Evolutionary conservation across 2,113 vertebrate genomes (phyloP), one percentile per base, ranked within the genome.

Genomic region (Ailuropoda melanoleuca): DNA sequence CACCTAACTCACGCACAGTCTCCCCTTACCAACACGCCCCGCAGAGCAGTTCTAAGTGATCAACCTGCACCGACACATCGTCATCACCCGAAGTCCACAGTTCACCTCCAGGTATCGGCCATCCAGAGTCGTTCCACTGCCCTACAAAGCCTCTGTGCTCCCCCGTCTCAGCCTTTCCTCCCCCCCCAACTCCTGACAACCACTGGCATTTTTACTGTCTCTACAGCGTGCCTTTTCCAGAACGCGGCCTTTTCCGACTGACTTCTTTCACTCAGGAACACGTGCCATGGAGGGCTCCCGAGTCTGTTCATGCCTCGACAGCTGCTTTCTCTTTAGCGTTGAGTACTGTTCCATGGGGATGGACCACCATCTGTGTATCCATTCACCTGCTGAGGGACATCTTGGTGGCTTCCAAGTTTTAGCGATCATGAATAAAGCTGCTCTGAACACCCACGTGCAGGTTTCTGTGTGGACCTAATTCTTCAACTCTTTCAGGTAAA

Each of bases 1-100:
- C 56, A 24, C 4, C 0, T 14, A 0, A 37, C 46, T 53, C 15
- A 0, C 0, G 15, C 29, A 12, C 2, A 37, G 37, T 68, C 31
- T 19, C 17, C 21, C 17, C 4, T 19, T 4, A 60, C 7, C 31
- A 6, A 8, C 17, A 7, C 1, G 11, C 26, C 64, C 56, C 29
- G 46, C 68, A 18, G 6, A 37, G 37, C 0, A 1, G 23, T 7
- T 19, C 1, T 19, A 26, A 14, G 8, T 2, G 31, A 48, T 8
- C 31, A 7, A 10, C 18, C 9, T 0, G 18, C 58, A 3, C 15
- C 0, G 29, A 17, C 14, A 75, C 1, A 10, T 14, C 43, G 3
- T 0, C 10, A 9, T 21, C 46, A 7, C 34, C n/a, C 55, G 3
- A 10, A 34, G 53, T 8, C 24, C 1, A 10, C 1, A 12, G 56